Evolutionary conservation across 2,113 vertebrate genomes (phyloP).

Genomic region (Aplodontia rufa): DNA sequence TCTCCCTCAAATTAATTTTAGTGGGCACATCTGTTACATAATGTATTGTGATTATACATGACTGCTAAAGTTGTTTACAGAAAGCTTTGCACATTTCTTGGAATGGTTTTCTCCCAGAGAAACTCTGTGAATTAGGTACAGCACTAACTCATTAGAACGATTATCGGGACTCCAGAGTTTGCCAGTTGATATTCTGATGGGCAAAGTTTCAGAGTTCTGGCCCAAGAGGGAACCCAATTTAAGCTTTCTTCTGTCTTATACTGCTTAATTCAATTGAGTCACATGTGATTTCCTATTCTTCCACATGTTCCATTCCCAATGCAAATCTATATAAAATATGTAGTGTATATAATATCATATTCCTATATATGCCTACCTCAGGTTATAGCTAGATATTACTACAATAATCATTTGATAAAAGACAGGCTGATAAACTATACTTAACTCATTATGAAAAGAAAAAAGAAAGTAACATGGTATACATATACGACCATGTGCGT

Average conservation of each 20-base stretch:
- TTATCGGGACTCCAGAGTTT: background rate
- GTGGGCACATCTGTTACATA: constrained; percentile 59
- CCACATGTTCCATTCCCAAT: background rate
- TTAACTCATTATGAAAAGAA: background rate
- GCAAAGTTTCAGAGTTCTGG: background rate
- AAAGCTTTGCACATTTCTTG: constrained; percentile 26
- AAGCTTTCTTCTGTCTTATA: background rate
- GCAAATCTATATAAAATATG: background rate
- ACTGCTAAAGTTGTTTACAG: constrained; percentile 59
- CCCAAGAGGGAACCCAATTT: background rate
- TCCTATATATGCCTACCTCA: background rate
- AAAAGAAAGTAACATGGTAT: background rate
- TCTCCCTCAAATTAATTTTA: constrained; percentile 58
- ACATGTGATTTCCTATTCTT: background rate
- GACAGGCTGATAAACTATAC: background rate
- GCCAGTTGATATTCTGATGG: background rate
- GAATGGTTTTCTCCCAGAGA: constrained; percentile 17
- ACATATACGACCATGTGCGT: background rate
- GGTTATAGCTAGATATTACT: background rate
- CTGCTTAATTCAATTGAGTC: background rate
- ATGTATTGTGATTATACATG: constrained; percentile 53
- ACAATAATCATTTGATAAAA: background rate
- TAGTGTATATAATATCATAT: background rate
- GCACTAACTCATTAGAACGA: background rate
- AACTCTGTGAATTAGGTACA: constrained; percentile 6